Percentiles rank a stretch among this genome's conserved stretches.
Evolutionary conservation across 1,140 invertebrate genomes (phyloP).

Genomic region (Leptopilina clavipes): DNA sequence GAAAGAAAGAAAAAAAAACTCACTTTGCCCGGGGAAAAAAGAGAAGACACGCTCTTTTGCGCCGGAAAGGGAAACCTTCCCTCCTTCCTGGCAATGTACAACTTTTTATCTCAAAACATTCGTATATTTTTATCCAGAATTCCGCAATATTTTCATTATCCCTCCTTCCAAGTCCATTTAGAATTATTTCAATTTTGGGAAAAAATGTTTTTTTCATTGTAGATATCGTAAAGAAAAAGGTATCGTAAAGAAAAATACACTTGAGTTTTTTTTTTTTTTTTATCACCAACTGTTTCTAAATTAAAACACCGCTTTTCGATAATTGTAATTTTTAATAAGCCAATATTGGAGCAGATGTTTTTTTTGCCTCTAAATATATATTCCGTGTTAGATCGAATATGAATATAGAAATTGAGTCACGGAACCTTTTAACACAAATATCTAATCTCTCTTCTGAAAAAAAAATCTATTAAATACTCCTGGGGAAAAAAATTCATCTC

Average conservation of each 20-base stretch:
- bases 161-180: too few relatives aligned
- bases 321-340: not conserved
- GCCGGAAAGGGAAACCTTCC: slow-evolving; percentile 33
- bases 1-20: slow-evolving; percentile 6
- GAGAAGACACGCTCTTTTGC: slow-evolving; percentile 31
- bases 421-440: not conserved
- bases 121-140: not conserved
- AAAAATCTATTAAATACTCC: too few relatives aligned
- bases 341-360: slow-evolving; percentile 8
- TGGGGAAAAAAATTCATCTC: too few relatives aligned
- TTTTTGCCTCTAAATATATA: not conserved
- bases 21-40: slow-evolving; percentile 25
- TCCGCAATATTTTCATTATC: not conserved
- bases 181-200: too few relatives aligned
- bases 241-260: too few relatives aligned
- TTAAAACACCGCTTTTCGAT: not conserved
- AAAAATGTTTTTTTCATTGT: too few relatives aligned
- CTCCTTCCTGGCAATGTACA: not conserved
- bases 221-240: too few relatives aligned
- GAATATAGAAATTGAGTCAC: slow-evolving; percentile 5
- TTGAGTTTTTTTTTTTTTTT: not conserved
- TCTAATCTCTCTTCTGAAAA: not conserved
- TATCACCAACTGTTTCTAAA: not conserved
- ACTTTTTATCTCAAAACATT: slow-evolving; percentile 2
- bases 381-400: not conserved